Conservation (phyloP, 2,113 vertebrate genomes). For the Illadopsis cleaveri region DNA sequence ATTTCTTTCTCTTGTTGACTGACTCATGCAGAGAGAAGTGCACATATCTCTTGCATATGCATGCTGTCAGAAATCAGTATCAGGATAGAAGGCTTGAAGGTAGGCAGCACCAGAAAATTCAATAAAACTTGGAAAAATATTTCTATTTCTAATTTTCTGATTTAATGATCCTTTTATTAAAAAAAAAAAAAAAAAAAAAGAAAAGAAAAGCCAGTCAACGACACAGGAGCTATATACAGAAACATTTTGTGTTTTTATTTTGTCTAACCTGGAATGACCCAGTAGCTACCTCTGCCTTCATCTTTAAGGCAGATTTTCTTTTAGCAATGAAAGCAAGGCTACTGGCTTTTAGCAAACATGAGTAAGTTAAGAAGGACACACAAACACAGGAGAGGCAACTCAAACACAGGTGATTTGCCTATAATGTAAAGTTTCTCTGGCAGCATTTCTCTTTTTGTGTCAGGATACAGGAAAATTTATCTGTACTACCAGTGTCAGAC, state of each 20-base stretch:
- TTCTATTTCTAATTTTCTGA: not conserved
- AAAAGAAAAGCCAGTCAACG: not conserved
- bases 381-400: not conserved
- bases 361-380: not conserved
- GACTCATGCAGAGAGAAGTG: not conserved
- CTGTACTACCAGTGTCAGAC: not conserved
- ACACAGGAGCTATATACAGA: not conserved
- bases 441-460: not conserved
- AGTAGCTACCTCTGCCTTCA: not conserved
- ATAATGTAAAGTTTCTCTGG: not conserved
- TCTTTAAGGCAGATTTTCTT: not conserved
- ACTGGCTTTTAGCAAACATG: not conserved
- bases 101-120: not conserved
- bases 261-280: not conserved
- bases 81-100: not conserved
- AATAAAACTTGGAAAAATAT: not conserved
- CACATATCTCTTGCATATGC: not conserved
- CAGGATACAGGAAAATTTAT: not conserved
- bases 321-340: not conserved
- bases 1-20: not conserved
- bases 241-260: not conserved
- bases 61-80: not conserved
- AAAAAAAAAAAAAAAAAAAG: not conserved
- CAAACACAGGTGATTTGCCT: not conserved
- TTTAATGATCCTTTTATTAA: not conserved